Evolutionary conservation across 2,888 invertebrate genomes (phyloP).

Genomic region (Rugalucina vietnamica): DNA sequence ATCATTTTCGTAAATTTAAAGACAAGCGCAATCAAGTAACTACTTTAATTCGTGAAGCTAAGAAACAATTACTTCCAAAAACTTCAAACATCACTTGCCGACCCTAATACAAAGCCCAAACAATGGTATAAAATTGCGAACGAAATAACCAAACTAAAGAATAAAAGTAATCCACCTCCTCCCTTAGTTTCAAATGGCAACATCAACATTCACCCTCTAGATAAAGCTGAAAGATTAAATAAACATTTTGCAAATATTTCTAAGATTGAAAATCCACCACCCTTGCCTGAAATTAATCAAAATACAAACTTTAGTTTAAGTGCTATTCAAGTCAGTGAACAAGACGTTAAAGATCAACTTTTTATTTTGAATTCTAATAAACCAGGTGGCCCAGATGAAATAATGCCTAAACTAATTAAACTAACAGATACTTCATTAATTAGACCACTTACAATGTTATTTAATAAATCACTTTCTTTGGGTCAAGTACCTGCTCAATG

Average conservation of each 20-base stretch:
- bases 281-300: not conserved
- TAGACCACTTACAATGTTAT: not conserved
- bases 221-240: not conserved
- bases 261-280: not conserved
- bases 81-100: not conserved
- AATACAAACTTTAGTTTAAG: not conserved
- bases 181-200: not conserved
- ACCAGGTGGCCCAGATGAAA: not conserved
- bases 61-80: not conserved
- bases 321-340: not conserved
- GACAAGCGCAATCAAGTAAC: not conserved
- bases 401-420: not conserved
- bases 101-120: not conserved
- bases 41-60: not conserved
- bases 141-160: not conserved
- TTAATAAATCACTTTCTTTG: not conserved
- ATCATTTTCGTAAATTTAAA: not conserved
- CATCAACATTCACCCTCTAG: not conserved
- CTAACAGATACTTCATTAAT: not conserved
- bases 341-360: not conserved
- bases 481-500: not conserved
- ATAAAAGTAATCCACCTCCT: not conserved
- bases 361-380: not conserved
- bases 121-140: not conserved
- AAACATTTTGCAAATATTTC: not conserved